These are phyloP conservation scores for Condylostylus longicornis DNA, from an alignment of 1,140 invertebrate genomes.

Conservation along the genomic window DNA sequence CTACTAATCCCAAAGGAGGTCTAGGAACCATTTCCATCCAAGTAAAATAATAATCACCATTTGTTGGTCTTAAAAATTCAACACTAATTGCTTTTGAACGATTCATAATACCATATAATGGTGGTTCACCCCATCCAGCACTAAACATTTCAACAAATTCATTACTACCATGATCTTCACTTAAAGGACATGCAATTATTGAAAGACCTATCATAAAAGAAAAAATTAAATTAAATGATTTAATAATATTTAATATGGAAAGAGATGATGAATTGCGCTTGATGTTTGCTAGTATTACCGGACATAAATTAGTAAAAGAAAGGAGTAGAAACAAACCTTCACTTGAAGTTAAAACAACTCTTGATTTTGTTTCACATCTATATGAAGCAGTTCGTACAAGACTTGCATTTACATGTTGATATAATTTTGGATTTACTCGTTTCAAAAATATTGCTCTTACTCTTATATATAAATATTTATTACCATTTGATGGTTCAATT, in stretches of 20 bases:
- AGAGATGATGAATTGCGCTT: too few relatives aligned
- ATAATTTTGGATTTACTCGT: slow-evolving; percentile 23
- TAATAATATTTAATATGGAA: neutral
- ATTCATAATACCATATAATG: slow-evolving; percentile 25
- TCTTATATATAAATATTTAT: slow-evolving; percentile 31
- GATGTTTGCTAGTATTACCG: neutral
- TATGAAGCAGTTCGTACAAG: slow-evolving; percentile 14
- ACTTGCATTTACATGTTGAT: slow-evolving; percentile 20
- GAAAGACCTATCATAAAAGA: slow-evolving; percentile 16
- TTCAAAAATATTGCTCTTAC: slow-evolving; percentile 28
- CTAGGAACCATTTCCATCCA: slow-evolving; percentile 69
- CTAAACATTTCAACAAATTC: slow-evolving; percentile 56
- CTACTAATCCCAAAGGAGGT: slow-evolving; percentile 31
- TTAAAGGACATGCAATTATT: slow-evolving; percentile 27
- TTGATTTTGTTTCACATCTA: slow-evolving; percentile 27
- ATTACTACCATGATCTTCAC: slow-evolving; percentile 22
- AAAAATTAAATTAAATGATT: neutral
- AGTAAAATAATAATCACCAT: slow-evolving; percentile 55
- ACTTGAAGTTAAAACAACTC: slow-evolving; percentile 27
- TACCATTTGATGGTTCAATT: slow-evolving; percentile 53
- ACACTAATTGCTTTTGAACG: slow-evolving; percentile 53
- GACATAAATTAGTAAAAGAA: neutral
- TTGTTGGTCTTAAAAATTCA: slow-evolving; percentile 58
- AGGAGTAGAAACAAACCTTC: slow-evolving; percentile 16
- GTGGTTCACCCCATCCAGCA: slow-evolving; percentile 54